Evolutionary conservation across 2,888 invertebrate genomes (phyloP).

Genomic region (Zele albiditarsus): DNA sequence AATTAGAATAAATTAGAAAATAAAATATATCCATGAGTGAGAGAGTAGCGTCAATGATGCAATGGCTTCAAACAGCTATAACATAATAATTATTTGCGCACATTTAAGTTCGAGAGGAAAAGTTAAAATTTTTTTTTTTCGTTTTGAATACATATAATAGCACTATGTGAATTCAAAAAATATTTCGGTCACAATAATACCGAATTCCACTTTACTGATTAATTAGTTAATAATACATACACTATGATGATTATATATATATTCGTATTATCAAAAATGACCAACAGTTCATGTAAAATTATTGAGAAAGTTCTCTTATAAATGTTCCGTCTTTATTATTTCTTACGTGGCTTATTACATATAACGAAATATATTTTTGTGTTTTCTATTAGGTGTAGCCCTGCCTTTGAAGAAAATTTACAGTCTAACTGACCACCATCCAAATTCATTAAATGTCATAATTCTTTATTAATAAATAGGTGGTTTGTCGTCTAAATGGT

Average conservation of each 20-base stretch:
- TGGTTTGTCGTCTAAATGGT: conserved; percentile 58
- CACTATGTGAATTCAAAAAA: too few species aligned
- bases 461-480: conserved; percentile 55
- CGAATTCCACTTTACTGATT: neutral
- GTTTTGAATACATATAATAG: too few species aligned
- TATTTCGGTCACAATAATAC: too few species aligned
- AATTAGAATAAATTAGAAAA: conserved; percentile 43
- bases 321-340: neutral
- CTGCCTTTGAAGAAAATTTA: neutral
- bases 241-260: too few species aligned
- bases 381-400: too few species aligned
- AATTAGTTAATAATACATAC: conserved; percentile 4
- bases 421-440: neutral
- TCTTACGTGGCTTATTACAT: neutral
- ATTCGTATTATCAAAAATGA: too few species aligned
- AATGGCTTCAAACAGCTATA: neutral
- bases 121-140: neutral
- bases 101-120: neutral
- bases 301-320: too few species aligned
- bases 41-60: conserved; percentile 19
- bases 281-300: too few species aligned
- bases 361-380: neutral
- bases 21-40: conserved; percentile 21
- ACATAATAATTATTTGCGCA: neutral
- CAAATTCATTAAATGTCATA: conserved; percentile 6